Percentiles rank a stretch among this genome's conserved stretches.
Evolutionary conservation across 2,888 invertebrate species (phyloP).

Genomic region (Digitonthophagus gazella): DNA sequence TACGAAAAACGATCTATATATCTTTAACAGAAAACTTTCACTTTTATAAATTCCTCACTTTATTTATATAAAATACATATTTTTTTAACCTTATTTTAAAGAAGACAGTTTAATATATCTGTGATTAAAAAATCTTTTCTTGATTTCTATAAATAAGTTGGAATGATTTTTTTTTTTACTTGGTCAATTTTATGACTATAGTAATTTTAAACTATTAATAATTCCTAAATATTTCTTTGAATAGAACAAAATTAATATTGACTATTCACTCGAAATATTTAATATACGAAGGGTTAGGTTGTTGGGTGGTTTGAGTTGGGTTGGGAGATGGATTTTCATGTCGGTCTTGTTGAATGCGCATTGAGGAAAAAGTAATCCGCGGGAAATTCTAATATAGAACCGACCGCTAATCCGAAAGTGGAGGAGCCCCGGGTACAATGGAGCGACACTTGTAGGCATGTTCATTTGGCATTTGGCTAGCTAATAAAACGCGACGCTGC

Average conservation of each 20-base stretch:
- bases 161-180: no score
- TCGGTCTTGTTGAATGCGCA: not conserved
- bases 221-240: not conserved
- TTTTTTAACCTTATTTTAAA: no score
- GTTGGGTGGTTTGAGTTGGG: not conserved
- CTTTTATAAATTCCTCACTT: not conserved
- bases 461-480: constrained; percentile 11
- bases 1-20: not conserved
- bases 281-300: not conserved
- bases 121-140: no score
- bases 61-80: no score
- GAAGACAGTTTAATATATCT: no score
- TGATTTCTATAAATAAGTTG: no score
- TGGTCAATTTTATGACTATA: no score
- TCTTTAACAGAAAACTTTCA: not conserved
- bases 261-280: not conserved
- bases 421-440: not conserved
- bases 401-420: constrained; percentile 12
- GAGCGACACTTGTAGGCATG: constrained; percentile 23
- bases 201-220: no score
- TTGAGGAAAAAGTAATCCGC: constrained; percentile 11
- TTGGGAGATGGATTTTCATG: no score
- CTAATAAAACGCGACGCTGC: not conserved
- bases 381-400: constrained; percentile 23
- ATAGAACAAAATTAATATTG: not conserved